Evolutionary conservation across 2,797 vertebrate genomes (phyloP).

Genomic region (Gambusia yucatana): DNA sequence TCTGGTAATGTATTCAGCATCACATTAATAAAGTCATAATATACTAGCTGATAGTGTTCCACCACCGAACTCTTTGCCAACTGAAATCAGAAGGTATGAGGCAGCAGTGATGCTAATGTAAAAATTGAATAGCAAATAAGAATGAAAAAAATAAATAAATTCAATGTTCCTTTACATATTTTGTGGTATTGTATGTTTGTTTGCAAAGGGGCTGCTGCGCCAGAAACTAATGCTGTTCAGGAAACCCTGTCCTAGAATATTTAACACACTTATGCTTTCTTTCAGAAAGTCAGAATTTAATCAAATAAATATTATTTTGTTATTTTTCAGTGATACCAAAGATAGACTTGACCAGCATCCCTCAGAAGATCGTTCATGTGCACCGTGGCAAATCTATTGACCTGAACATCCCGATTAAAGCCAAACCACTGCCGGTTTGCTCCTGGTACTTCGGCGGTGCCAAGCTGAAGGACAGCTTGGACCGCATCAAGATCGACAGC

Average conservation of each 20-base stretch:
- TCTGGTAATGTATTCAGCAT: no score
- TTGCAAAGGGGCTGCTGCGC: no score
- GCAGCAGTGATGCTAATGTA: no score
- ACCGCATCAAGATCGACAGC: constrained; percentile 93
- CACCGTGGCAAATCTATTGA: constrained; percentile 91
- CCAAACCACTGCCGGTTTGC: constrained; percentile 87
- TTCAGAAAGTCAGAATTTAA: neutral
- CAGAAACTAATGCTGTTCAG: no score
- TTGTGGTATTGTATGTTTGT: no score
- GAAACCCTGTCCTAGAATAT: neutral
- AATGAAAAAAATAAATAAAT: no score
- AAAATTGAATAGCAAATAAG: no score
- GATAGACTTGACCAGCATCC: constrained; percentile 92
- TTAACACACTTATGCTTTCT: neutral
- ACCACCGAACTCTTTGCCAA: no score
- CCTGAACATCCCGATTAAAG: constrained; percentile 90
- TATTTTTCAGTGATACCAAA: constrained; percentile 86
- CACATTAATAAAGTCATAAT: no score
- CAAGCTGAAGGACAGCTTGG: constrained; percentile 92
- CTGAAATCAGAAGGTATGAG: no score
- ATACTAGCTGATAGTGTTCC: no score
- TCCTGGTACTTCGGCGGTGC: constrained; percentile 92
- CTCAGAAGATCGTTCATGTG: constrained; percentile 93
- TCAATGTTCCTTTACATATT: no score
- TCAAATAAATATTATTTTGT: neutral